These are phyloP conservation scores for Anthoptus insignis DNA, from an alignment of 2,888 invertebrate species.

Conservation along the genomic window DNA sequence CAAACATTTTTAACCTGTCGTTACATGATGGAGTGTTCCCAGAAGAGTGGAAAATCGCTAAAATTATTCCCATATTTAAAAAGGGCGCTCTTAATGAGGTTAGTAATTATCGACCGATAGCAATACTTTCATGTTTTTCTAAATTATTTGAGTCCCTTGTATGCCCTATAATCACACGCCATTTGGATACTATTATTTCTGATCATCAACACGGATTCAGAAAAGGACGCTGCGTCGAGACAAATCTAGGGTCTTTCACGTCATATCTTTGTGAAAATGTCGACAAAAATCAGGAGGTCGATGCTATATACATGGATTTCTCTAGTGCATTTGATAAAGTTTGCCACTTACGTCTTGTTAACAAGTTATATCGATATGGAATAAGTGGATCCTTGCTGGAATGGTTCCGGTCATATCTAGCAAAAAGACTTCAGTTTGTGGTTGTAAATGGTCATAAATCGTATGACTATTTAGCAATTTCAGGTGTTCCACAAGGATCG, in stretches of 20 bases:
- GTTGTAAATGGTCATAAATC: constrained; percentile 38
- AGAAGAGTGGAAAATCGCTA: background rate
- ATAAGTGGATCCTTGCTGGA: constrained; percentile 28
- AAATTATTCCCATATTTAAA: background rate
- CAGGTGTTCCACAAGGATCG: constrained; percentile 46
- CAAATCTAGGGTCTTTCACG: constrained; percentile 17
- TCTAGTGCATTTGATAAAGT: constrained; percentile 40
- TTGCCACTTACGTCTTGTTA: constrained; percentile 6
- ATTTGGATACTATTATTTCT: constrained; percentile 3
- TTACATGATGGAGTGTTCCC: constrained; percentile 16
- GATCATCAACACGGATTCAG: constrained; percentile 31
- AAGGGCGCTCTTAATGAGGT: background rate
- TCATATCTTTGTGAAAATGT: constrained; percentile 2
- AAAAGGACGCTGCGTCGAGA: constrained; percentile 6
- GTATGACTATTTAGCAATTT: constrained; percentile 17
- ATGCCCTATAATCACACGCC: background rate
- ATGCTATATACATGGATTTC: constrained; percentile 35
- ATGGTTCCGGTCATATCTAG: constrained; percentile 39
- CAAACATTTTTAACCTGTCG: background rate
- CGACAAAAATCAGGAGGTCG: constrained; percentile 28
- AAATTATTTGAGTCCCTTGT: background rate
- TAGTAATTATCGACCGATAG: background rate
- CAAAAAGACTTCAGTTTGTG: constrained; percentile 30
- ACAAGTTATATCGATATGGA: background rate
- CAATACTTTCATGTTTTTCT: background rate